phyloP scores from a whole-genome alignment of 2,797 vertebrate species.

The Anableps anableps region DNA sequence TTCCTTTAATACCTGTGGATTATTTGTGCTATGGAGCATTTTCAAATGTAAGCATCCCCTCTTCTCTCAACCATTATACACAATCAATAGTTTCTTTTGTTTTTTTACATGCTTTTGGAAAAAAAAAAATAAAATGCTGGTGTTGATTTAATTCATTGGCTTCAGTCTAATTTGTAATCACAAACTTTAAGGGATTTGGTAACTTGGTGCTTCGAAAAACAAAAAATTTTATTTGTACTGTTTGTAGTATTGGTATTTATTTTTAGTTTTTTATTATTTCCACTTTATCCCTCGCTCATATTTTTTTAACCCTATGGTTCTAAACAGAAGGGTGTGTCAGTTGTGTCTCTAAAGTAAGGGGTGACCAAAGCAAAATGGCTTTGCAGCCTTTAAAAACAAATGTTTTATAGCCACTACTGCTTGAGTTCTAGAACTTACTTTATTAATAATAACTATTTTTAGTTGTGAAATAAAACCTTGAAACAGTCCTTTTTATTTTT shows the following conservation, averaged over 20 bases:
- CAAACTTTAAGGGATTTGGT: background rate
- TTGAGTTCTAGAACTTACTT: background rate
- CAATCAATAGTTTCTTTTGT: conserved; percentile 68
- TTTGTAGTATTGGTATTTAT: background rate
- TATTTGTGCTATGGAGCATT: conserved; percentile 62
- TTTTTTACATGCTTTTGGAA: conserved; percentile 83
- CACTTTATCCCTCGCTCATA: background rate
- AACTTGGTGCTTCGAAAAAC: background rate
- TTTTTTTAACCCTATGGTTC: background rate
- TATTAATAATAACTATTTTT: background rate
- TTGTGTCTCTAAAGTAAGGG: no score
- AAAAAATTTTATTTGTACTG: background rate
- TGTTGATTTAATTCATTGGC: conserved; percentile 65
- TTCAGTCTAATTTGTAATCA: conserved; percentile 13
- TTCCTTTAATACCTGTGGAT: conserved; percentile 56
- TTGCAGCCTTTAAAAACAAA: background rate
- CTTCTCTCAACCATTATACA: conserved; percentile 57
- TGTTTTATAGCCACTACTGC: background rate
- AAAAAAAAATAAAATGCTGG: conserved; percentile 78
- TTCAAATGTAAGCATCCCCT: conserved; percentile 57
- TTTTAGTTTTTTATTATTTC: background rate
- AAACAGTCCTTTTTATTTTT: background rate
- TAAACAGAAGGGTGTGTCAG: background rate
- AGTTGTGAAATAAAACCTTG: no score
- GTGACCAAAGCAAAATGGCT: no score